phyloP scores from a whole-genome alignment of 2,113 vertebrate species.

The Dipodomys spectabilis region DNA sequence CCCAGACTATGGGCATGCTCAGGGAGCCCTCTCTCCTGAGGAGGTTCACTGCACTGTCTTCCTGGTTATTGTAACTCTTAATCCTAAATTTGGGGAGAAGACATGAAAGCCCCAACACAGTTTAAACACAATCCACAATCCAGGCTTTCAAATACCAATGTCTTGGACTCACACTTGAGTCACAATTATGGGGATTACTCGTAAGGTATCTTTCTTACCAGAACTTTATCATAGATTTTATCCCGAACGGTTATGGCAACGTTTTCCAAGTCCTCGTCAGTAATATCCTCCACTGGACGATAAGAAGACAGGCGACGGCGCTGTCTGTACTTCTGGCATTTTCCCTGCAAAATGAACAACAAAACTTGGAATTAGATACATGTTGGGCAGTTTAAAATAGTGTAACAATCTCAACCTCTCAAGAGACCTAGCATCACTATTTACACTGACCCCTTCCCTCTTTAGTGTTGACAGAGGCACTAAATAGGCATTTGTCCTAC shows the following conservation, averaged over 20 bases:
- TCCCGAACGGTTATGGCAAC: conserved; percentile 93
- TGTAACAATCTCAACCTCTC: not conserved
- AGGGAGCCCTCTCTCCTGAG: not conserved
- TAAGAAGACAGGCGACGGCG: conserved; percentile 79
- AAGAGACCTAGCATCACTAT: not conserved
- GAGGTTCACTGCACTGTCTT: not conserved
- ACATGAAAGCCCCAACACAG: not conserved
- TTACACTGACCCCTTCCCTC: accelerated
- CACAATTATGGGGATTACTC: not conserved
- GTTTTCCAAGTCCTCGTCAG: conserved; percentile 94
- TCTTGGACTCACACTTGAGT: accelerated
- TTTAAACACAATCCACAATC: accelerated
- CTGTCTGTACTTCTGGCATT: conserved; percentile 78
- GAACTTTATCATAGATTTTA: conserved; percentile 96
- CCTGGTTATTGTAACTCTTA: not conserved
- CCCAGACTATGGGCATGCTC: no score
- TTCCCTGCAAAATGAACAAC: conserved; percentile 72
- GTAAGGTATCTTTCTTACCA: conserved; percentile 85
- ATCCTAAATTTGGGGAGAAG: not conserved
- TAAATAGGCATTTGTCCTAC: not conserved
- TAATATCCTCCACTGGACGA: conserved; percentile 93
- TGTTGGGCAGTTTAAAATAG: not conserved
- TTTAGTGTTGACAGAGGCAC: accelerated
- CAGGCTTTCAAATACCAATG: not conserved
- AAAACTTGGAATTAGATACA: not conserved